A percentile compares a stretch with the other conserved stretches of the same genome.
Conservation (phyloP, 1,140 invertebrate genomes). For the Dendrolimus punctatus region DNA sequence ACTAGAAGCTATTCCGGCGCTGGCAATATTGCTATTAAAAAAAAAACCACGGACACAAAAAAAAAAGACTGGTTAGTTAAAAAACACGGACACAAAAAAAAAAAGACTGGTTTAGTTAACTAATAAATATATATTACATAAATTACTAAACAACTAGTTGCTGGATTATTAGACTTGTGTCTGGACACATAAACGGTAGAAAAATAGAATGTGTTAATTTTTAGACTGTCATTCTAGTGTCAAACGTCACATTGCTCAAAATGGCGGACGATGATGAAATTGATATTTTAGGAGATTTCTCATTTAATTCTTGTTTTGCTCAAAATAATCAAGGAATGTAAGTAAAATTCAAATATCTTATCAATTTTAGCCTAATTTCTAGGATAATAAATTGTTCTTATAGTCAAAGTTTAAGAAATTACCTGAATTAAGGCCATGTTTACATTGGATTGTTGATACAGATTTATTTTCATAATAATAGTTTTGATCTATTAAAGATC, state of each 20-base stretch:
- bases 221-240: constrained; percentile 1
- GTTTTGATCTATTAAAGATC: constrained; percentile 3
- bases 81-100: too few relatives aligned
- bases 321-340: constrained; percentile 66
- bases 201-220: not conserved
- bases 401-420: too few relatives aligned
- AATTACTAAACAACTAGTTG: too few relatives aligned
- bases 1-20: too few relatives aligned
- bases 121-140: too few relatives aligned
- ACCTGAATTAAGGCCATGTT: constrained; percentile 6
- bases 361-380: constrained; percentile 1
- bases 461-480: constrained; percentile 10
- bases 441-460: constrained; percentile 11
- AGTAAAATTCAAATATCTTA: constrained; percentile 20
- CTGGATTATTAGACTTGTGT: too few relatives aligned
- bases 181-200: not conserved
- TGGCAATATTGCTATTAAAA: too few relatives aligned
- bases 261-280: constrained; percentile 70
- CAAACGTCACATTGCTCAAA: constrained; percentile 21
- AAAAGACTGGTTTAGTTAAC: too few relatives aligned
- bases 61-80: too few relatives aligned
- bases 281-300: constrained; percentile 69
- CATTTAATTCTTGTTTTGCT: constrained; percentile 67
- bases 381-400: constrained; percentile 5
- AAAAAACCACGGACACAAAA: too few relatives aligned